Evolutionary conservation across 2,113 vertebrate species (phyloP).

Genomic region (Todiramphus saurophagus): DNA sequence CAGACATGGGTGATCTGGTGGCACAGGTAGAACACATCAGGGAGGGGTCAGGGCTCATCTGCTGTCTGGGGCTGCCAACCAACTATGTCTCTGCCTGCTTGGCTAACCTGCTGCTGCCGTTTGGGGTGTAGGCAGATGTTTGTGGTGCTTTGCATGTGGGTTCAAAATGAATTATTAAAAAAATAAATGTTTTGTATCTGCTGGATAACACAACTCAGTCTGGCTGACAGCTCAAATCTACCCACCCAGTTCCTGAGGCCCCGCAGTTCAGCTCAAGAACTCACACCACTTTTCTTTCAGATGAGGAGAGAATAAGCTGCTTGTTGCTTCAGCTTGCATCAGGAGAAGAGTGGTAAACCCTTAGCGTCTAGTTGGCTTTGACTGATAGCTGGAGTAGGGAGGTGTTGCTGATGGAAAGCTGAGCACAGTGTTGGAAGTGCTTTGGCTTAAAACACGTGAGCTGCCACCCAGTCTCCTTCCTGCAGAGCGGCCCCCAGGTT

Average conservation of each 20-base stretch:
- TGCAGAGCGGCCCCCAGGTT: background rate
- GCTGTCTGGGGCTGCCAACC: background rate
- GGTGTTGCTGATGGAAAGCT: background rate
- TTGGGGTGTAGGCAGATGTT: background rate
- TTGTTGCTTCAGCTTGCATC: background rate
- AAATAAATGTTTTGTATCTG: background rate
- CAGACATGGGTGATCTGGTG: fast-evolving
- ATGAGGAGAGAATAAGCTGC: background rate
- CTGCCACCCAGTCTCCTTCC: background rate
- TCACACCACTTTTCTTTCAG: background rate
- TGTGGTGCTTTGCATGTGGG: fast-evolving
- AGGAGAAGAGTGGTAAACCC: background rate
- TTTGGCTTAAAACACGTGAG: background rate
- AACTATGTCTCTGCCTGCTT: background rate
- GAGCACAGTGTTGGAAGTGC: background rate
- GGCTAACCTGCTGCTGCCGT: background rate
- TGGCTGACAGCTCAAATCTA: background rate
- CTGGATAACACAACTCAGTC: background rate
- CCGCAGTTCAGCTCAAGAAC: background rate
- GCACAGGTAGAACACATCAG: background rate
- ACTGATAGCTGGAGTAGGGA: background rate
- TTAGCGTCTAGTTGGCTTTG: background rate
- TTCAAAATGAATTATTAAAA: background rate
- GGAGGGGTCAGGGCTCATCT: background rate
- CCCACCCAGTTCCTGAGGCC: background rate